Evolutionary conservation across 2,797 vertebrate genomes (phyloP), one percentile per base, ranked within the genome.

Genomic region (Pseudomugil tenellus): DNA sequence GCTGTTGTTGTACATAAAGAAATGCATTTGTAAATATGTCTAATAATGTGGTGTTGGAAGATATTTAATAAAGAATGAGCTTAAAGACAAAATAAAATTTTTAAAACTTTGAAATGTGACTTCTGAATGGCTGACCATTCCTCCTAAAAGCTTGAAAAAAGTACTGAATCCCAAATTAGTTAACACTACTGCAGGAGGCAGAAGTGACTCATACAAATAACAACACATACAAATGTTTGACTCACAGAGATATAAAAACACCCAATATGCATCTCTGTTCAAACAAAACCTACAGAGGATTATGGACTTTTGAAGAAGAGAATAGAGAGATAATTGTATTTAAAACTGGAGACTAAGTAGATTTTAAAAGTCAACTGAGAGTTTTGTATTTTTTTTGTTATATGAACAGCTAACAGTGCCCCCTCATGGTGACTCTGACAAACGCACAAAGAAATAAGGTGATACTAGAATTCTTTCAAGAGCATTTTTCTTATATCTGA

Each of bases 1-100:
- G 97, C 98, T 99, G 95, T 48, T 19, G 53, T 2, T 7, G 56
- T 13, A 76, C 34, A 82, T 55, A 68, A 58, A 74, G 2, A 53
- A 63, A 29, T 5, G 0, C 17, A 63, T 73, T 56, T 58, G 21
- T 41, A 57, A 52, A 43, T 19, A 28, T 53, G 52, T 16, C 32
- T 61, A 13, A 39, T 12, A 34, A 10, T 67, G 39, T 41, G n/a
- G 29, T 60, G 43, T 52, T 66, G 0, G 9, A 31, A 49, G 80
- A 80, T 21, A 39, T 57, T 78, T 67, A 10, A 72, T 32, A 70
- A 41, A 74, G 25, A 66, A 66, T 6, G 4, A 59, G 19, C 49
- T 75, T 53, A 56, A 43, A 62, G 41, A 35, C 62, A 72, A 75
- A 68, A 70, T 29, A 56, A 58, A 68, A 17, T 32, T 56, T 58